Evolutionary conservation across 2,113 vertebrate genomes (phyloP), one percentile per base, ranked within the genome.

Genomic region (Poeciliopsis turrubarensis): DNA sequence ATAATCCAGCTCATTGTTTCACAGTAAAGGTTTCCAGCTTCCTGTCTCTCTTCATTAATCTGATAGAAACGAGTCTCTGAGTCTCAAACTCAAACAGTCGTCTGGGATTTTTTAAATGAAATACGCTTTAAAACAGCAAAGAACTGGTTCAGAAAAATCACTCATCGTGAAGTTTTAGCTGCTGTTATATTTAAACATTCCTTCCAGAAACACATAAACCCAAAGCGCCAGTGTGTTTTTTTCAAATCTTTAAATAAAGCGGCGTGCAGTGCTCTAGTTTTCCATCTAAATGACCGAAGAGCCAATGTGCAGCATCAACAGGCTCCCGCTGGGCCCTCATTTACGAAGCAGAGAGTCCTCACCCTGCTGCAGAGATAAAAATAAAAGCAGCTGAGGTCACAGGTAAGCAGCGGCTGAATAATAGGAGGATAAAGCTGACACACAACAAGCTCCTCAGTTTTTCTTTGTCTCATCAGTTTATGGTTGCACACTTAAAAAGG

Each of bases 351-450:
- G 65, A 64, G 27, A 64, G 29, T 75, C 80, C 81, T 84, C 63
- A 22, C 65, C 61, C 65, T 74, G 88, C 29, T 64, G 85, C 85
- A 70, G 74, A 80, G 81, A 75, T 77, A 86, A 74, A 87, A 84
- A 84, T 86, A 86, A 75, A 70, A 68, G 29, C 9, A 37, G 75
- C 25, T 73, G 51, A 83, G 86, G 88, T 82, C 84, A 66, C 72
- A 70, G 82, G 72, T 84, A 73, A 85, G 76, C 80, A 57, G 3
- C 5, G 67, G 31, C 66, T 27, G 68, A 70, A 44, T 68, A 82
- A 83, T 27, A 37, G n/a, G 7, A 75, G 31, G 61, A 78, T 83
- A 81, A 69, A 65, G 62, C 82, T 78, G 82, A 81, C 67, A 47
- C 14, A 17, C 34, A 74, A 75, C 60, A 19, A 65, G 41, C 71